These are phyloP conservation scores for Nycticorax nycticorax DNA, from an alignment of 2,113 vertebrate genomes.

Conservation along the genomic window DNA sequence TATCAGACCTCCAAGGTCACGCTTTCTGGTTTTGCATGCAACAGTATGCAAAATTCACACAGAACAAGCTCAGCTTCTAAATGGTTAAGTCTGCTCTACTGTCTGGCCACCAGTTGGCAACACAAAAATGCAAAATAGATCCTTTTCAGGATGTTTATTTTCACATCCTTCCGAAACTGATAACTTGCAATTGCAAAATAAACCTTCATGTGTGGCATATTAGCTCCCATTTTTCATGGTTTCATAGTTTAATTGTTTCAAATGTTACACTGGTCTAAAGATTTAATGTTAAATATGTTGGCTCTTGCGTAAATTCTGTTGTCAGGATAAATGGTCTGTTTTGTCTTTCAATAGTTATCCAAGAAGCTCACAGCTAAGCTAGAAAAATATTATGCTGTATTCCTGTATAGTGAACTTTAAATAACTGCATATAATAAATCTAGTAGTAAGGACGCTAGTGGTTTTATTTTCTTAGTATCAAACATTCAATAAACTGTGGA, in stretches of 20 bases:
- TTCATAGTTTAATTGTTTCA: conserved; percentile 53
- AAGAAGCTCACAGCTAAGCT: conserved; percentile 7
- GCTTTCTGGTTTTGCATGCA: neutral
- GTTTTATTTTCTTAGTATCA: conserved; percentile 8
- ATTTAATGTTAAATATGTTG: conserved; percentile 54
- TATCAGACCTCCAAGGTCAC: neutral
- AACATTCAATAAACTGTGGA: neutral
- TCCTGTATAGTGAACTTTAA: conserved; percentile 5
- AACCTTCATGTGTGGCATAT: conserved; percentile 42
- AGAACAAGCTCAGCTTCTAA: conserved; percentile 40
- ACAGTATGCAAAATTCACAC: neutral
- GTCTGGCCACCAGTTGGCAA: conserved; percentile 70
- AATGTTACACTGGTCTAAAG: conserved; percentile 50
- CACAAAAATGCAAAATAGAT: conserved; percentile 70
- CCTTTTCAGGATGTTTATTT: conserved; percentile 72
- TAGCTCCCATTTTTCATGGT: conserved; percentile 60
- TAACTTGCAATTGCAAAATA: conserved; percentile 61
- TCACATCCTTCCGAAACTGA: conserved; percentile 63
- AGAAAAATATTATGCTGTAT: conserved; percentile 13
- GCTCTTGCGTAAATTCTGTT: conserved; percentile 39
- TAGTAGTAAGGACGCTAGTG: neutral
- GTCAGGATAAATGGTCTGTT: conserved; percentile 30
- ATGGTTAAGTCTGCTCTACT: conserved; percentile 62
- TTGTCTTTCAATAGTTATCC: conserved; percentile 25
- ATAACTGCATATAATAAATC: conserved; percentile 31